Base-by-base conservation (phyloP, 2,888 invertebrate species). In the Lottia scabra region DNA sequence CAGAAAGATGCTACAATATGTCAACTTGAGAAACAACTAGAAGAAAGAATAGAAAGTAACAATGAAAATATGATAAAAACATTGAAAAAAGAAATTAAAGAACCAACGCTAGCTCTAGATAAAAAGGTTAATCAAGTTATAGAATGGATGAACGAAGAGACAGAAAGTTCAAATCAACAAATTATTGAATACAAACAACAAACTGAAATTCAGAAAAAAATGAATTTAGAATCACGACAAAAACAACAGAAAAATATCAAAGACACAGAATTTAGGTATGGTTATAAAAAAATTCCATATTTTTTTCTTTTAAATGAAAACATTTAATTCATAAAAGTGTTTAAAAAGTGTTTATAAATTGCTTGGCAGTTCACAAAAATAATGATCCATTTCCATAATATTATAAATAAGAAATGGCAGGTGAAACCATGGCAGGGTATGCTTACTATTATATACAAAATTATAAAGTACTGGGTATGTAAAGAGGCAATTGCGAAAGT, bases 1-100 rank as follows among this genome's bases (percentile, higher is more conserved):
- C 71, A 84, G 83, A 80, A 78, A 76, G 80, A 82, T 66, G 79
- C 80, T 8, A 76, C 76, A 65, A 80, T 84, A 27, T 67, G 73
- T 62, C 68, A 76, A 23, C 74, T 83, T 4, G 67, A 80, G 44
- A 74, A 75, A 46, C 76, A 78, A 69, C 68, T 74, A 23, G 70
- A 64, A 16, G 75, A 74, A 30, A 72, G 68, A 16, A 63, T 46
- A 26, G 67, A 69, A 63, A 74, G 75, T 30, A 75, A 68, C 26
- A 46, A 74, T 16, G 65, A 68, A 15, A 38, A 63, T 12, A n/a
- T 81, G 62, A 67, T 78, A 2, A 78, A 78, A 48, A 75, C 80
- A 48, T 64, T 82, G 56, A 77, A 76, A 63, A 67, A 65, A 26
- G 79, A 80, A 64, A 48, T 82, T 27, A 46, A 67, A 15, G 74